A percentile compares a stretch with the other conserved stretches of the same genome.
Conservation (phyloP, 2,797 vertebrate species). For the Adrianichthys oophorus region DNA sequence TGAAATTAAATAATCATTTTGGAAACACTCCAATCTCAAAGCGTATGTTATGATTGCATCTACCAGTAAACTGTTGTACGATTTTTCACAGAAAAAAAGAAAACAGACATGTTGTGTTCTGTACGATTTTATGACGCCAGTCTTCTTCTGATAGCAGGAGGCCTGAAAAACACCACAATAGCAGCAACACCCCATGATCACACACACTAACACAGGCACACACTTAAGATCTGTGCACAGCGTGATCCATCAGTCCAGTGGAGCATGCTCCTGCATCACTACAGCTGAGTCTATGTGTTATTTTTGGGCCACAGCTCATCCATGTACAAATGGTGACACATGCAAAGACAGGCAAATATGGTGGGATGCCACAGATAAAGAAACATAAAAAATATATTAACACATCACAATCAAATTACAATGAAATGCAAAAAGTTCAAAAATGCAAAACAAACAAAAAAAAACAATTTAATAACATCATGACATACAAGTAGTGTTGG, state of each 20-base stretch:
- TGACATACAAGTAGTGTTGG: too few species aligned
- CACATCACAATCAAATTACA: slow-evolving; percentile 1
- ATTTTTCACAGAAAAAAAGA: slow-evolving; percentile 5
- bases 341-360: slow-evolving; percentile 37
- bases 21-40: slow-evolving; percentile 23
- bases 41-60: slow-evolving; percentile 24
- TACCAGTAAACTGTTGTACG: slow-evolving; percentile 5
- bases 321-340: slow-evolving; percentile 60
- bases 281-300: slow-evolving; percentile 65
- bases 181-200: slow-evolving; percentile 37
- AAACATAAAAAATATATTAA: not conserved
- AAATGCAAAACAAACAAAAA: not conserved
- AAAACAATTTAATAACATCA: too few species aligned
- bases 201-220: slow-evolving; percentile 45
- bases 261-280: slow-evolving; percentile 59
- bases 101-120: not conserved
- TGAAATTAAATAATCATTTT: slow-evolving; percentile 37
- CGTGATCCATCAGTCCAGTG: slow-evolving; percentile 59
- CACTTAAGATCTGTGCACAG: slow-evolving; percentile 55
- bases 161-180: slow-evolving; percentile 31
- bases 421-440: not conserved
- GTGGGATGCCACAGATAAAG: not conserved
- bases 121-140: too few species aligned
- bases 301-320: slow-evolving; percentile 71
- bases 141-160: slow-evolving; percentile 21